Evolutionary conservation across 2,888 invertebrate species (phyloP), one percentile per base, ranked within the genome.

Genomic region (Linnaemya tessellans): DNA sequence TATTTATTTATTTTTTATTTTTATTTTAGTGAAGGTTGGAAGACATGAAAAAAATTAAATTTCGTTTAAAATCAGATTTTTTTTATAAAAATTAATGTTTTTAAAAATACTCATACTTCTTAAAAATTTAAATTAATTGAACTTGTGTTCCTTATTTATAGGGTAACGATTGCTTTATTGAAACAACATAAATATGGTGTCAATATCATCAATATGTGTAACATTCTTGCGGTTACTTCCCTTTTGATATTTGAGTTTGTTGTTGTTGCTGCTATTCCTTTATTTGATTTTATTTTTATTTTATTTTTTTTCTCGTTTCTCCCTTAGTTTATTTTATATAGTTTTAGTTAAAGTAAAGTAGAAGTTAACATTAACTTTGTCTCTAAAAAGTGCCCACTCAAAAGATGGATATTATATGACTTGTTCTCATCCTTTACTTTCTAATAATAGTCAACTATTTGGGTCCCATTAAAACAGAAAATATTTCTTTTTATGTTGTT

Each of bases 391-490:
- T 41, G 60, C 74, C 58, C 20, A 25, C 49, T 54, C 4, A 43
- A 82, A 65, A 65, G 51, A 70, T 65, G 71, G 51, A 67, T 73
- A 83, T 78, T 83, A 78, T 71, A 64, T 38, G 70, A 54, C 35
- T n/a, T 58, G n/a, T 22, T 58, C 58, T 41, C 56, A 73, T 65
- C 64, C 58, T 83, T 67, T 74, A 43, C 49, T 51, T 58, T 5
- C 30, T 56, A 64, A 65, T 30, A 62, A 22, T 11, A 43, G 54
- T 41, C 54, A 64, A 41, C n/a, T 54, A 70, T 25, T 46, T 46
- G 64, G 49, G 38, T 20, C 25, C 22, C 49, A 38, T 68, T 41
- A 43, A 54, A 35, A 68, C 41, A 51, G 15, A 64, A 64, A 64
- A 46, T 58, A 38, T 38, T 56, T 38, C 62, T 56, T 65, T 49